These are phyloP conservation scores for Bhutanitis thaidina DNA, from an alignment of 2,888 invertebrate species.

Conservation along the genomic window DNA sequence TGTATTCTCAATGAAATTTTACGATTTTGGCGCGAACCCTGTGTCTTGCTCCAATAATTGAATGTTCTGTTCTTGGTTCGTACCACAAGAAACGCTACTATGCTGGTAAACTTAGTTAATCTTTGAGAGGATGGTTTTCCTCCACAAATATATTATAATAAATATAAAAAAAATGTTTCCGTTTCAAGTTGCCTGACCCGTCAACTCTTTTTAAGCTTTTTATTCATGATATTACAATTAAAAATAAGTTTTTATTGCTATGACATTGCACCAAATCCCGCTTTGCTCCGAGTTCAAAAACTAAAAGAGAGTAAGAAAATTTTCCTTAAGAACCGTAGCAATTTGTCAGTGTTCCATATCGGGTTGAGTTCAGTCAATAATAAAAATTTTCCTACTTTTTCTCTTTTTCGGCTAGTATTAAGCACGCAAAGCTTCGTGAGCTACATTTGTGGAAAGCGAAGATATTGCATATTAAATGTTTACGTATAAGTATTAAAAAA, in stretches of 20 bases:
- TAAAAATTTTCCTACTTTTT: slow-evolving; percentile 61
- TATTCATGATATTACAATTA: slow-evolving; percentile 44
- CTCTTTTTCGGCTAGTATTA: slow-evolving; percentile 62
- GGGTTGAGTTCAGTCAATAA: slow-evolving; percentile 67
- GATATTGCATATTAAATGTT: slow-evolving; percentile 60
- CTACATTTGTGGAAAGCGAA: slow-evolving; percentile 40
- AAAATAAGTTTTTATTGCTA: slow-evolving; percentile 43
- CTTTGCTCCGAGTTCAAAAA: slow-evolving; percentile 38
- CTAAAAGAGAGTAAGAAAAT: slow-evolving; percentile 46
- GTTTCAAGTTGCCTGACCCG: slow-evolving; percentile 43
- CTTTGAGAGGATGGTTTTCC: too few species aligned
- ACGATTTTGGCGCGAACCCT: too few species aligned
- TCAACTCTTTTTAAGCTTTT: slow-evolving; percentile 42
- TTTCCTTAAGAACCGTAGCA: slow-evolving; percentile 60
- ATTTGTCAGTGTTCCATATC: slow-evolving; percentile 72
- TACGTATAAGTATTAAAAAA: slow-evolving; percentile 49
- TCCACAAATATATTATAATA: too few species aligned
- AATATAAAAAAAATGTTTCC: slow-evolving; percentile 18
- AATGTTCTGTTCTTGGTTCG: too few species aligned
- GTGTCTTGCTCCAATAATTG: too few species aligned
- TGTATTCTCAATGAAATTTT: too few species aligned
- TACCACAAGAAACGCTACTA: too few species aligned
- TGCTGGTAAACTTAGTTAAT: too few species aligned
- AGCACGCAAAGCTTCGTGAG: slow-evolving; percentile 69
- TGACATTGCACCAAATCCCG: slow-evolving; percentile 38